Base-by-base conservation (phyloP, 2,113 vertebrate genomes). In the Chaetura pelagica region DNA sequence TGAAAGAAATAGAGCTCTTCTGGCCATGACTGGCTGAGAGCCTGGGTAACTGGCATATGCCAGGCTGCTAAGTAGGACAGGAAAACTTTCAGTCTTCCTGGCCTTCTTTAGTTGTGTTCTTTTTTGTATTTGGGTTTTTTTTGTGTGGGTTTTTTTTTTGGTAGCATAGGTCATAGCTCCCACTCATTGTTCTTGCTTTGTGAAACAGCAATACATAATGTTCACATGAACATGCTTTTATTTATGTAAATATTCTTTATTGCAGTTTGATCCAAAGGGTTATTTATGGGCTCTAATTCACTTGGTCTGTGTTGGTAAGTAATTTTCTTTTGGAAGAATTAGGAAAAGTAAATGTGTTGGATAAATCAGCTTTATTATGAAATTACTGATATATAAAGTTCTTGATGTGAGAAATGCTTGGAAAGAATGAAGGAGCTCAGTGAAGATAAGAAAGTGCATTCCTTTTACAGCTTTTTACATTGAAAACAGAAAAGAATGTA, bases 241-340 rank as follows among this genome's bases (percentile, higher is more conserved):
- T 95, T 89, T 81, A 94, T 67, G 44, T 78, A 49, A 61, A 71
- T 84, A 35, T 95, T 96, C 44, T 97, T 67, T 93, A 42, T 98
- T 98, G 61, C 97, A 99, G 99, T 99, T 99, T 97, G 98, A 99
- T 97, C 84, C 89, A 75, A 97, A 97, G 1, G 98, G 98, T 85
- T 99, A 99, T 97, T 96, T 98, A 40, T 99, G 99, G 99, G 99
- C 99, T 48, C 40, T 98, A 14, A 94, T 98, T 94, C 99, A 99
- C 83, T 97, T 99, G 67, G 21, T 97, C 92, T 99, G 99, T 94
- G 96, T 98, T 73, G 99, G 99, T 99, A 98, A 98, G 99, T 98
- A 32, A 87, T 88, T 71, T 82, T 68, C 68, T 90, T 84, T 58
- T 38, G 17, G 38, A 67, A 54, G 6, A 34, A 18, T 62, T 40